phyloP scores from a whole-genome alignment of 2,113 vertebrate species.

The Dolichotis patagonum region DNA sequence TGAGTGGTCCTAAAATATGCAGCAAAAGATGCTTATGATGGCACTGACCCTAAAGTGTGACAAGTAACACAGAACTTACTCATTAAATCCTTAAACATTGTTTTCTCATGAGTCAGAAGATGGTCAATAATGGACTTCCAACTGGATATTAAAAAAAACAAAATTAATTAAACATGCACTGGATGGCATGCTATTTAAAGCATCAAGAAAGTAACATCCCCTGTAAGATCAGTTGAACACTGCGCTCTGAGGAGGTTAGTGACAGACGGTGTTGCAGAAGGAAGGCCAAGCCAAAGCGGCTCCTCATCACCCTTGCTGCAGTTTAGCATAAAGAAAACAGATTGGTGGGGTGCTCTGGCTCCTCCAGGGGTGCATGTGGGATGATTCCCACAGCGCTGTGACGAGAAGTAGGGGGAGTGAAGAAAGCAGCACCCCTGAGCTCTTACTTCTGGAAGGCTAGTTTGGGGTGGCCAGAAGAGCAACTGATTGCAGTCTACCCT shows the following conservation, averaged over 20 bases:
- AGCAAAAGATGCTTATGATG: neutral
- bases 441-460: neutral
- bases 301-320: neutral
- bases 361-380: neutral
- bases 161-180: conserved; percentile 50
- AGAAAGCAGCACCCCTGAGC: too few relatives aligned
- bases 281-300: neutral
- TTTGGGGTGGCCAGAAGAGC: neutral
- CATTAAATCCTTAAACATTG: conserved; percentile 99
- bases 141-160: conserved; percentile 84
- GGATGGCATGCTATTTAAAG: neutral
- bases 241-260: neutral
- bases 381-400: neutral
- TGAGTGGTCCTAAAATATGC: neutral
- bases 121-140: conserved; percentile 98
- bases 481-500: neutral
- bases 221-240: neutral
- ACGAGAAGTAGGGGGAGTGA: neutral
- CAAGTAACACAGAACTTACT: conserved; percentile 89
- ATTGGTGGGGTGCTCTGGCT: neutral
- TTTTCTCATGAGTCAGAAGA: conserved; percentile 98
- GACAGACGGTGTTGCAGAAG: neutral
- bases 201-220: neutral
- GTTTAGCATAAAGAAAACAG: neutral
- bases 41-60: neutral